Evolutionary conservation across 2,797 vertebrate species (phyloP).

Genomic region (Australoheros facetus): DNA sequence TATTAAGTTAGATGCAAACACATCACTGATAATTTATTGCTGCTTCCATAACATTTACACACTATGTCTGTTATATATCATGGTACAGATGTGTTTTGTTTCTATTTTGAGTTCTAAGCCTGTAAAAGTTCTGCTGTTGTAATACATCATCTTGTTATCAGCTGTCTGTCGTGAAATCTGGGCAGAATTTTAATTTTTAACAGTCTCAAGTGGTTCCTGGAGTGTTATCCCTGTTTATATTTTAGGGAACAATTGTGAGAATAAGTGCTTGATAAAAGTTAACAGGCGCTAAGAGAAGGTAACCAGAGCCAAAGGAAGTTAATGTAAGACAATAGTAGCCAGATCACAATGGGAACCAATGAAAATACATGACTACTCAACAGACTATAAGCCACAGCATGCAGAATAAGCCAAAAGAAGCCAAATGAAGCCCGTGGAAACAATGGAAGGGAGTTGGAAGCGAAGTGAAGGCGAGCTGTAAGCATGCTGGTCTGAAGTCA

Average conservation of each 20-base stretch:
- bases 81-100: not conserved
- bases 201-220: not conserved
- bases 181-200: not conserved
- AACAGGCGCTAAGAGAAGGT: not conserved
- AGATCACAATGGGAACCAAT: slow-evolving; percentile 19
- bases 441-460: slow-evolving; percentile 39
- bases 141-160: not conserved
- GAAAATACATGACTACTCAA: slow-evolving; percentile 10
- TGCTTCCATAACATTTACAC: not conserved
- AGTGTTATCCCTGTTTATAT: not conserved
- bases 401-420: slow-evolving; percentile 20
- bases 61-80: not conserved
- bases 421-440: slow-evolving; percentile 29
- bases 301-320: not conserved
- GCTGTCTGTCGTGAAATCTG: not conserved
- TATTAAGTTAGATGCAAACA: not conserved
- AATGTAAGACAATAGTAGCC: slow-evolving; percentile 6
- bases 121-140: not conserved
- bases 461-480: slow-evolving; percentile 43
- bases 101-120: not conserved
- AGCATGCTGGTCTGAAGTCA: slow-evolving; percentile 42
- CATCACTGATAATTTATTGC: not conserved
- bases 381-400: slow-evolving; percentile 10
- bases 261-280: not conserved
- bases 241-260: not conserved